phyloP scores from a whole-genome alignment of 2,888 invertebrate species.

The Cyclophora albipunctata region DNA sequence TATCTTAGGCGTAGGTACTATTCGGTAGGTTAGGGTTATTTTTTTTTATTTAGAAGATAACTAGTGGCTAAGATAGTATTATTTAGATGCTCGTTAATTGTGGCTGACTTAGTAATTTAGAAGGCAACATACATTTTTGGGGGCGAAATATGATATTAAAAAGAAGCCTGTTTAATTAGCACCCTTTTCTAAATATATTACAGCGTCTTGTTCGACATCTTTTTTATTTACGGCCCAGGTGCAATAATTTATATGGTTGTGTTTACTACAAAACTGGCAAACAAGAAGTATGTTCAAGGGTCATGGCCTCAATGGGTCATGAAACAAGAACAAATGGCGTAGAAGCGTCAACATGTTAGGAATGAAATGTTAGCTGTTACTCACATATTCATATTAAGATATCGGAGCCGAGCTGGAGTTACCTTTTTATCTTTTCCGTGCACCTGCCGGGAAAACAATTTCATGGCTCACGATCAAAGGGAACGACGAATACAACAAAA shows the following conservation, averaged over 20 bases:
- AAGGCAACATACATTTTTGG: no score
- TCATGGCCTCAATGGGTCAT: not conserved
- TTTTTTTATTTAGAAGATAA: no score
- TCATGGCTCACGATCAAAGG: conserved; percentile 27
- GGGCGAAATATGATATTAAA: no score
- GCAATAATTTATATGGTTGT: not conserved
- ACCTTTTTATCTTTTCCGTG: conserved; percentile 64
- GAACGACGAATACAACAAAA: conserved; percentile 4
- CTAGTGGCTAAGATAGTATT: no score
- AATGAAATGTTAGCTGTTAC: conserved; percentile 27
- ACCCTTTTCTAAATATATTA: no score
- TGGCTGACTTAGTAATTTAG: no score
- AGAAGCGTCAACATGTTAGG: conserved; percentile 1
- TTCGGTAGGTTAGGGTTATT: no score
- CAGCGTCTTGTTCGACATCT: not conserved
- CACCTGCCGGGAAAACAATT: conserved; percentile 53
- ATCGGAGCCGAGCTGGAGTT: conserved; percentile 44
- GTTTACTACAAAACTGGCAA: no score
- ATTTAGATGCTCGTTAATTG: no score
- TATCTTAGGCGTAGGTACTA: no score
- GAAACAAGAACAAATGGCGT: not conserved
- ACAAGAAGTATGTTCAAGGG: not conserved
- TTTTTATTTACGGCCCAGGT: not conserved
- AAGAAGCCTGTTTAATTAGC: no score
- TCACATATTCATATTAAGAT: conserved; percentile 38